Base-by-base conservation (phyloP, 1,140 invertebrate species). In the Drosophila hydei region DNA sequence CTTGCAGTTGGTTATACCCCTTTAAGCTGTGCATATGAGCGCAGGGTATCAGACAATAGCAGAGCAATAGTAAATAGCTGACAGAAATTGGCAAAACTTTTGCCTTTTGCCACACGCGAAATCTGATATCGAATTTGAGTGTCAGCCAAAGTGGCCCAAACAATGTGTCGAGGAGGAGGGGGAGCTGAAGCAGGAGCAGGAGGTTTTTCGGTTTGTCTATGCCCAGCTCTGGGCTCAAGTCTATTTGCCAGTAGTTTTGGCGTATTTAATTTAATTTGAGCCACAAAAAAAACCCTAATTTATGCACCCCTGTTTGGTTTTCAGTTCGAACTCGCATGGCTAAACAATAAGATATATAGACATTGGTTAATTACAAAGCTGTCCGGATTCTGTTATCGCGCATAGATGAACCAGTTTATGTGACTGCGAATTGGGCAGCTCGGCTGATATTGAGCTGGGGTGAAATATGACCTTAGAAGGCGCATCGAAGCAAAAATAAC, bases 71-170 rank as follows among this genome's bases (percentile, higher is more conserved):
- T 40, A 16, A 40, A n/a, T 40, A 40, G 38, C 12, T 14, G 38
- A 30, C 60, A 21, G 40, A 56, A 56, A 55, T 54, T 63, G 59
- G 42, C 43, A 63, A 71, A 81, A 73, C 64, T 76, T 79, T 84
- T 84, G 54, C 55, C 25, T 36, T 40, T 16, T 16, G 81, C 27
- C 68, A 64, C 69, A 87, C 73, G 74, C 80, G 77, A 67, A 87
- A 85, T 85, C 80, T 77, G 81, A 85, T 85, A 84, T 72, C 81
- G 72, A 87, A 85, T 74, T 81, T 79, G 80, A 85, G 80, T 85
- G 80, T 85, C 80, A 68, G 70, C 58, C 81, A 75, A 85, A 87
- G 81, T 85, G 80, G 80, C 77, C 75, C 51, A 71, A 80, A 85
- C 80, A 79, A 85, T 80, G 77, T 73, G 76, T 50, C 72, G 45